A percentile compares a stretch with the other conserved stretches of the same genome.
These are phyloP conservation scores for Aspidiotus destructor DNA, from an alignment of 2,888 invertebrate genomes.

Conservation along the genomic window DNA sequence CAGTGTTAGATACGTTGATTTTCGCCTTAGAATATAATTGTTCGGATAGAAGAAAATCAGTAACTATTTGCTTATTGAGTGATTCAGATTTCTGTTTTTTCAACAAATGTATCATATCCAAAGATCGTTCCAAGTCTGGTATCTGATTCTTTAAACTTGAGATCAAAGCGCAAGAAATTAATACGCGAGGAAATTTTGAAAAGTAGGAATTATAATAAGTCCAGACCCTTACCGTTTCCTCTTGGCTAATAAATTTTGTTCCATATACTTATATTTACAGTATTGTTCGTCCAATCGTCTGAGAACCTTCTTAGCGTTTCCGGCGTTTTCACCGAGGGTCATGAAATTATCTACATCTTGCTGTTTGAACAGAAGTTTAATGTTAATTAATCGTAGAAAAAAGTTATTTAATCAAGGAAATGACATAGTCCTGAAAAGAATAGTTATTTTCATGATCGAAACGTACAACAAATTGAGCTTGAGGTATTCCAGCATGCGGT, in stretches of 20 bases:
- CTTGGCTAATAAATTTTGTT: slow-evolving; percentile 78
- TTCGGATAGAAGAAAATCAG: slow-evolving; percentile 84
- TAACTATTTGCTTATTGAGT: slow-evolving; percentile 56
- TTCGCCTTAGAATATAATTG: slow-evolving; percentile 79
- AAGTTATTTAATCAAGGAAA: neutral
- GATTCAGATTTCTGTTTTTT: slow-evolving; percentile 56
- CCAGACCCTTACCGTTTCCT: slow-evolving; percentile 52
- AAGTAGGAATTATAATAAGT: neutral
- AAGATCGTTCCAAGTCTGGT: slow-evolving; percentile 83
- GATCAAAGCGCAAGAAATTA: neutral
- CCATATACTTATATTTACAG: slow-evolving; percentile 96
- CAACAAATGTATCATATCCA: slow-evolving; percentile 84
- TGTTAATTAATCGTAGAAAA: neutral
- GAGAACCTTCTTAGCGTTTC: slow-evolving; percentile 74
- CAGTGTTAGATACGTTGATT: slow-evolving; percentile 80
- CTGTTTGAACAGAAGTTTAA: slow-evolving; percentile 41
- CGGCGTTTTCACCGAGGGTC: slow-evolving; percentile 68
- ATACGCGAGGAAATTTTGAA: neutral
- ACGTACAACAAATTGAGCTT: slow-evolving; percentile 78
- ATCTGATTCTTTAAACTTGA: slow-evolving; percentile 71
- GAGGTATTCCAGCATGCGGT: slow-evolving; percentile 68
- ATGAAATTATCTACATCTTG: slow-evolving; percentile 94
- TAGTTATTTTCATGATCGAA: neutral
- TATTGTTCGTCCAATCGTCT: slow-evolving; percentile 83
- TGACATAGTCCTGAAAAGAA: neutral